Evolutionary conservation across 2,797 vertebrate species (phyloP), one percentile per base, ranked within the genome.

Genomic region (Oreochromis mossambicus): DNA sequence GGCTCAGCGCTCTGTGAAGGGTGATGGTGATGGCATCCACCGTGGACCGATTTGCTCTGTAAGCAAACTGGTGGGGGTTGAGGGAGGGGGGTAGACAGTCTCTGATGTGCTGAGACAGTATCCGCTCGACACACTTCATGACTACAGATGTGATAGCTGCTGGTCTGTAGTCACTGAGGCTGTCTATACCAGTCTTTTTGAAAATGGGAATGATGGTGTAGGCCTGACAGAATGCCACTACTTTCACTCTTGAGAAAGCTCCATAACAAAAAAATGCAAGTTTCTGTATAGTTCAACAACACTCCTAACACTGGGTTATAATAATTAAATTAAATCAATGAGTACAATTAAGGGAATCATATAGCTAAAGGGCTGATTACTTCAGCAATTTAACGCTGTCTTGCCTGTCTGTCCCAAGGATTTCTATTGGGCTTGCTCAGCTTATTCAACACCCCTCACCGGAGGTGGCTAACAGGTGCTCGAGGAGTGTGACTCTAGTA

Each of bases 41-140:
- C 17, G 7, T n/a, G 2, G 1, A 36, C 32, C 2, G 6, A 61
- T 36, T 61, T 61, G 10, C 58, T 63, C 6, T 36, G 58, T 3
- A 36, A 63, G 10, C 58, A 63, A 63, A 63, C 0, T 0, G 32
- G 58, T 63, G 10, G 17, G 10, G 58, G 17, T 63, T 12, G 6
- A 36, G 32, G 58, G 17, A 12, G 10, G 32, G 32, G 32, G 17
- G 32, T 7, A 36, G 58, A 63, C 32, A 63, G 58, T 63, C 32
- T 36, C 32, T 12, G 32, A 12, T 63, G 17, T 63, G 58, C 58
- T 36, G 8, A 36, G 36, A 10, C 8, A 9, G 36, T 36, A 36
- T 36, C 36, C 36, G 8, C 36, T 36, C 2, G 9, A 36, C 9
- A 36, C 8, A 3, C 34, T 36, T 36, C 34, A 36, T 36, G 36